Evolutionary conservation across 1,140 invertebrate species (phyloP).

Genomic region (Charaxes varanes): DNA sequence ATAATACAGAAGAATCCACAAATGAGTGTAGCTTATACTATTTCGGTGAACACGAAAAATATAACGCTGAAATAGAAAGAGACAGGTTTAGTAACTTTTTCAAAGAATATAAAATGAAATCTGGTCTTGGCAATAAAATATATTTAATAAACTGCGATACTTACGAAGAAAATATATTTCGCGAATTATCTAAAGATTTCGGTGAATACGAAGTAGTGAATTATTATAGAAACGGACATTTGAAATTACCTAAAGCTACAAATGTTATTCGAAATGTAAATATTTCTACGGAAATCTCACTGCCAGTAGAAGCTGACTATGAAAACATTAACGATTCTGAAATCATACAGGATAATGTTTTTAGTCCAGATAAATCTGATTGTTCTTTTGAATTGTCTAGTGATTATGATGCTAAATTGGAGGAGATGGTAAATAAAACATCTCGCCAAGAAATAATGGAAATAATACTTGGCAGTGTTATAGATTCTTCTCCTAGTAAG

Average conservation of each 20-base stretch:
- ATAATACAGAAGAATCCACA: conserved; percentile 8
- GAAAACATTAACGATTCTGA: conserved; percentile 17
- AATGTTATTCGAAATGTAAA: conserved; percentile 49
- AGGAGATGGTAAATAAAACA: conserved; percentile 61
- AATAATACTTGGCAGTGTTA: conserved; percentile 52
- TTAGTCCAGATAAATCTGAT: conserved; percentile 61
- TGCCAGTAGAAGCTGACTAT: conserved; percentile 36
- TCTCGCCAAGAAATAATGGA: conserved; percentile 63
- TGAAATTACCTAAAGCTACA: conserved; percentile 36
- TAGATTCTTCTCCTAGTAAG: conserved; percentile 38
- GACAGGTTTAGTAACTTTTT: conserved; percentile 40
- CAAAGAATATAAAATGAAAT: conserved; percentile 28
- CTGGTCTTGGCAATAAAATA: conserved; percentile 29
- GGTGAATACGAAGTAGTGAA: conserved; percentile 48
- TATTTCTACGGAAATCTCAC: conserved; percentile 39
- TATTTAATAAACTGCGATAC: conserved; percentile 56
- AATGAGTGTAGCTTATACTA: conserved; percentile 29
- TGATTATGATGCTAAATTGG: conserved; percentile 59
- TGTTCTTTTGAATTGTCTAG: conserved; percentile 55
- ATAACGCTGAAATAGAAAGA: conserved; percentile 44
- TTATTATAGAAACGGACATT: conserved; percentile 53
- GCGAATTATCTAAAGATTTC: conserved; percentile 33
- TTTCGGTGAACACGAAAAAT: conserved; percentile 53
- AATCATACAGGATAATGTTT: conserved; percentile 27
- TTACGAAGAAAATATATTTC: conserved; percentile 55